Evolutionary conservation across 2,797 vertebrate genomes (phyloP).

Genomic region (Etheostoma nigrum): DNA sequence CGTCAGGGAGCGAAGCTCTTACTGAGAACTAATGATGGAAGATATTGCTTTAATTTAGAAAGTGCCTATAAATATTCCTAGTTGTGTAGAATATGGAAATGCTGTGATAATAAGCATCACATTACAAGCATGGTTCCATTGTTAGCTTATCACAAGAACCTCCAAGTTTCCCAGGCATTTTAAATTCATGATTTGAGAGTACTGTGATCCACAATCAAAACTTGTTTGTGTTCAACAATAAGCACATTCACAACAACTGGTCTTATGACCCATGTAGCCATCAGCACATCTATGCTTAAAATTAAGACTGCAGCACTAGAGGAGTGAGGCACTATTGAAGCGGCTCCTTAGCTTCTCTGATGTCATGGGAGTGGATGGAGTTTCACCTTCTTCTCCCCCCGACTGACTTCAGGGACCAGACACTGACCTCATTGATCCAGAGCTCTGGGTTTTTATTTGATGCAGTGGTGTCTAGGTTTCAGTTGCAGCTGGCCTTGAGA

Average conservation of each 20-base stretch:
- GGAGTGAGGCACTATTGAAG: slow-evolving; percentile 42
- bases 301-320: slow-evolving; percentile 44
- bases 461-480: slow-evolving; percentile 66
- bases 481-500: slow-evolving; percentile 73
- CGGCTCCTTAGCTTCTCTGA: slow-evolving; percentile 51
- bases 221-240: slow-evolving; percentile 68
- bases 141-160: slow-evolving; percentile 44
- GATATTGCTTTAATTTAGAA: slow-evolving; percentile 48
- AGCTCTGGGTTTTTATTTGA: slow-evolving; percentile 62
- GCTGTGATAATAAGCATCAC: slow-evolving; percentile 14
- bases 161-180: slow-evolving; percentile 28
- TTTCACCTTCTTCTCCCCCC: slow-evolving; percentile 59
- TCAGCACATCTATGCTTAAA: slow-evolving; percentile 46
- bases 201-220: slow-evolving; percentile 57
- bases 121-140: slow-evolving; percentile 18
- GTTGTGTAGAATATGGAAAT: slow-evolving; percentile 43
- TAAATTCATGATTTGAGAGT: slow-evolving; percentile 51
- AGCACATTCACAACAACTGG: slow-evolving; percentile 70
- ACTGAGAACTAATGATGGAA: slow-evolving; percentile 36
- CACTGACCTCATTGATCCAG: slow-evolving; percentile 76
- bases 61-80: slow-evolving; percentile 38
- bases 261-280: slow-evolving; percentile 73
- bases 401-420: slow-evolving; percentile 64
- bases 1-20: slow-evolving; percentile 14
- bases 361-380: slow-evolving; percentile 72